phyloP scores from a whole-genome alignment of 2,113 vertebrate species.

The Pedionomus torquatus region DNA sequence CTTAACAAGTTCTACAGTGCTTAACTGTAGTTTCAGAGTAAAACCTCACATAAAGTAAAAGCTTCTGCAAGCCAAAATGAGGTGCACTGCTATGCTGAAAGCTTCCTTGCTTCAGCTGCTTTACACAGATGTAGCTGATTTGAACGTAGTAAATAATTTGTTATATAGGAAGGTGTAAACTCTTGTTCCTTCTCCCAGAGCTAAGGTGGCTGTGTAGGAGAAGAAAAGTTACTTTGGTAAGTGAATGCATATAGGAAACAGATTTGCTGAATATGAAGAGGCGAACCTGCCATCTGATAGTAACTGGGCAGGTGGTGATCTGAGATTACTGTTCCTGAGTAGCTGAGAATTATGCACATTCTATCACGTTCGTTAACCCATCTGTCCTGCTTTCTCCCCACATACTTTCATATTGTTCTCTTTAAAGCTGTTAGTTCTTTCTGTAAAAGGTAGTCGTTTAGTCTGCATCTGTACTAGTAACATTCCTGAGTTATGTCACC shows the following conservation, averaged over 20 bases:
- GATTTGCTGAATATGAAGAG: slow-evolving; percentile 44
- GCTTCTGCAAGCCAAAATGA: neutral
- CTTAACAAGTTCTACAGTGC: neutral
- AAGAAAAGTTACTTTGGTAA: neutral
- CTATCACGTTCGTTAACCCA: slow-evolving; percentile 59
- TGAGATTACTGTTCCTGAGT: slow-evolving; percentile 33
- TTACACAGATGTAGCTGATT: neutral
- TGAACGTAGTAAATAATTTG: neutral
- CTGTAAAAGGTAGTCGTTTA: neutral
- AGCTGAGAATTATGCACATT: slow-evolving; percentile 61
- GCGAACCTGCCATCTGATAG: slow-evolving; percentile 50
- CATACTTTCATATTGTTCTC: neutral
- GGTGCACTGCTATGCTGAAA: neutral
- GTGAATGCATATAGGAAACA: neutral
- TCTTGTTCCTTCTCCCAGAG: neutral
- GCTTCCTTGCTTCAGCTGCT: neutral
- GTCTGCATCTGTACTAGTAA: neutral
- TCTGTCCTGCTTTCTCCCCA: slow-evolving; percentile 25
- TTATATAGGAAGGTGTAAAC: neutral
- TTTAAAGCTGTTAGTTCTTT: slow-evolving; percentile 17
- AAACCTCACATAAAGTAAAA: neutral
- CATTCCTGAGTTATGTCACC: neutral
- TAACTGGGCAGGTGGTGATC: slow-evolving; percentile 47
- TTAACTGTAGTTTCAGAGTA: neutral
- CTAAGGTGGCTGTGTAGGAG: neutral